phyloP scores from a whole-genome alignment of 2,113 vertebrate genomes.

The Ciconia boyciana region DNA sequence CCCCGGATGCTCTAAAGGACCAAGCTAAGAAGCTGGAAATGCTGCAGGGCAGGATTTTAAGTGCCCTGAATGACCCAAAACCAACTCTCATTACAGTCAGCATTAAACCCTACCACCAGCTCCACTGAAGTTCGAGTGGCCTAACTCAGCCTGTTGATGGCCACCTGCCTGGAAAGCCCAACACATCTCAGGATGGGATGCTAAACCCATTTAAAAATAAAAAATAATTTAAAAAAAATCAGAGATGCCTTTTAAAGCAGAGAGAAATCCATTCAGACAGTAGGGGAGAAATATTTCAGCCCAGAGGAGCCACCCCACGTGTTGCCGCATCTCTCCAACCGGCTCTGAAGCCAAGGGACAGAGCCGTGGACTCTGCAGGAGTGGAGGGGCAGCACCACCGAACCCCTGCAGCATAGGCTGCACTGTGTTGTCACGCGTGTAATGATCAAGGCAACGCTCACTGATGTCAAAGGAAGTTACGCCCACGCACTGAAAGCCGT shows the following conservation, averaged over 20 bases:
- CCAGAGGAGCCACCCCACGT: rapidly evolving
- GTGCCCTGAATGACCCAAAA: neutral
- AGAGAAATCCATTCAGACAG: neutral
- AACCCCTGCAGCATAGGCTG: neutral
- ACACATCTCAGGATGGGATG: neutral
- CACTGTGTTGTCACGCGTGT: rapidly evolving
- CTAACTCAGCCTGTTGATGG: neutral
- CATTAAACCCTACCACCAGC: neutral
- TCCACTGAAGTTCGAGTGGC: neutral
- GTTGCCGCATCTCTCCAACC: rapidly evolving
- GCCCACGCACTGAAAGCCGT: rapidly evolving
- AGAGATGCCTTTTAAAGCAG: neutral
- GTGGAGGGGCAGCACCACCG: neutral
- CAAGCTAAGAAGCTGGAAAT: neutral
- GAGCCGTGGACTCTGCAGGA: neutral
- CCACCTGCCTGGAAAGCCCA: neutral
- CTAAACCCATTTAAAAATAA: neutral
- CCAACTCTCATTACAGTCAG: neutral
- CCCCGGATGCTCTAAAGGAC: neutral
- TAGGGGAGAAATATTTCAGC: neutral
- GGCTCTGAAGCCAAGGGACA: neutral
- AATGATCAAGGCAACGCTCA: neutral
- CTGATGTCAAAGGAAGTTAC: neutral
- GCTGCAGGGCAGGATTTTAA: neutral
- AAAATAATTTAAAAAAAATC: neutral